Base-by-base conservation (phyloP, 2,797 vertebrate species). In the Peromyscus attwateri region DNA sequence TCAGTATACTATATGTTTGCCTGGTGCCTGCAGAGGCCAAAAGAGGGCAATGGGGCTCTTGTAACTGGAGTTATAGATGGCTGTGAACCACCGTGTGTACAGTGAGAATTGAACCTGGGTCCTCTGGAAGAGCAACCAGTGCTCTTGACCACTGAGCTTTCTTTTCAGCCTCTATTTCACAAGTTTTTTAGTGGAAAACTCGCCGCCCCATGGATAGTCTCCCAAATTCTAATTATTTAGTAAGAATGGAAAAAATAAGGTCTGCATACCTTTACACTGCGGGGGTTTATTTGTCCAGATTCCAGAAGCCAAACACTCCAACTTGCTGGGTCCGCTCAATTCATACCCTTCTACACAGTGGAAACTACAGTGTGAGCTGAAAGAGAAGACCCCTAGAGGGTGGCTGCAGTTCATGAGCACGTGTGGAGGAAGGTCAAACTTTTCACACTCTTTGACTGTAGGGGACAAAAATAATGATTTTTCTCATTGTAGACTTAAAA, bases 311-410 rank as follows among this genome's bases (percentile, higher is more conserved):
- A 98, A 98, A 95, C 99, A 99, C 3, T 97, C 98, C 76, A 98
- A 52, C 0, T 37, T 52, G 75, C 91, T 96, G 0, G 95, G 80
- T 0, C 99, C 99, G 0, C 34, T 76, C 84, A 99, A 70, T 0
- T 6, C 31, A 85, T 98, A 99, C 5, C 99, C 99, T 6, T 98
- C 84, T 0, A 60, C 8, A 34, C 99, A 99, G 93, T 89, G 98
- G 98, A 99, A 99, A 49, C 19, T 98, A 96, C 99, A 99, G 62
- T 70, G 97, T 60, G 98, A 98, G 55, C 85, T 98, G 57, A 98
- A 99, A 82, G 97, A 98, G 91, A 98, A 98, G 17, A 96, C 91
- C 31, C 66, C 46, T 98, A 97, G 76, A 0, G 96, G 62, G 79
- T 98, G 98, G 0, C 94, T 97, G 96, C 99, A 99, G 96, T 11